phyloP scores from a whole-genome alignment of 2,888 invertebrate species.

The Odontocolon sp. region DNA sequence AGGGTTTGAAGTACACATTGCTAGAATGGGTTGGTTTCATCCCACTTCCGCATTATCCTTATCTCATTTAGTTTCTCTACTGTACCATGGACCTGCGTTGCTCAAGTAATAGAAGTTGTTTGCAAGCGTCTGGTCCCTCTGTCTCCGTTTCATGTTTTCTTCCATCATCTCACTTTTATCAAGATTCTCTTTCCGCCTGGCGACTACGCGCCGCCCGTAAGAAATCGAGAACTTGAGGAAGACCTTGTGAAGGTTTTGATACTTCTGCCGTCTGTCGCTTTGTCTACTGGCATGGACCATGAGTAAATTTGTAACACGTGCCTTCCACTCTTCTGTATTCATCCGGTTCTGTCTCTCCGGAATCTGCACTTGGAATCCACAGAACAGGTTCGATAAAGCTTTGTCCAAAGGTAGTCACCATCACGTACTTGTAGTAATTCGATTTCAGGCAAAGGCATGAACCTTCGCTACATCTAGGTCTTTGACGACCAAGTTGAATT shows the following conservation, averaged over 20 bases:
- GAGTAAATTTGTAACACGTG: no score
- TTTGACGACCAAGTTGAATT: no score
- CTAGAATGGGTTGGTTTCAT: slow-evolving; percentile 39
- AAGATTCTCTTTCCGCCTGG: slow-evolving; percentile 17
- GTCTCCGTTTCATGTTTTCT: slow-evolving; percentile 42
- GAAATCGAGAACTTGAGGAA: slow-evolving; percentile 17
- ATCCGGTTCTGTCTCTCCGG: no score
- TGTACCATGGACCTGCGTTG: slow-evolving; percentile 19
- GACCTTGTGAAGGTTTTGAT: not conserved
- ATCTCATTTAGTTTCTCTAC: slow-evolving; percentile 34
- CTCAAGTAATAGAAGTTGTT: slow-evolving; percentile 56
- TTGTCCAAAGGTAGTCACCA: not conserved
- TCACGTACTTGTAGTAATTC: not conserved
- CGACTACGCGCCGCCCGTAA: slow-evolving; percentile 37
- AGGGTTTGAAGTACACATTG: slow-evolving; percentile 22
- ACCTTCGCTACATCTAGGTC: no score
- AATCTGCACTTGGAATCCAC: not conserved
- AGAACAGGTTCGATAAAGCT: not conserved
- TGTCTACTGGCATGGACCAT: no score
- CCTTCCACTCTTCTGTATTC: no score
- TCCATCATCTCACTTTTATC: slow-evolving; percentile 61
- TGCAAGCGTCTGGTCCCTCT: slow-evolving; percentile 52
- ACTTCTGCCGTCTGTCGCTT: no score
- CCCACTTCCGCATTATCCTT: slow-evolving; percentile 41
- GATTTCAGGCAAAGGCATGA: not conserved